phyloP scores from a whole-genome alignment of 2,888 invertebrate genomes.

The Aphrophora alni region DNA sequence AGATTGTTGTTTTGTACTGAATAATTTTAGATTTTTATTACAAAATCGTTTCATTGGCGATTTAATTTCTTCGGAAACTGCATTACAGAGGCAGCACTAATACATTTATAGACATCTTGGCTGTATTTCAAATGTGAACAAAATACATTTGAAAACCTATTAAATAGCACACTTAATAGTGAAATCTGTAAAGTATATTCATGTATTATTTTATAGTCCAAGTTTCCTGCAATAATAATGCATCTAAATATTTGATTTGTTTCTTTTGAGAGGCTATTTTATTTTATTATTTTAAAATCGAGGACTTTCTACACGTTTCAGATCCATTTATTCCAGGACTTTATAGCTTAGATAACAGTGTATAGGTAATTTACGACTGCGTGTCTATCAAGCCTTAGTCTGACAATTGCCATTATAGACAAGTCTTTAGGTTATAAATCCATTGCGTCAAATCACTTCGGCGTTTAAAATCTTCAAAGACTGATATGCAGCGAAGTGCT shows the following conservation, averaged over 20 bases:
- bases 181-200: not conserved
- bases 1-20: too few relatives aligned
- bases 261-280: not conserved
- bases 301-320: not conserved
- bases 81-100: not conserved
- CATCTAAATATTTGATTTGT: not conserved
- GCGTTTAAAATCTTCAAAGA: too few relatives aligned
- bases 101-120: not conserved
- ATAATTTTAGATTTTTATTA: too few relatives aligned
- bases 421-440: not conserved
- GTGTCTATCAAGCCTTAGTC: not conserved
- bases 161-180: not conserved
- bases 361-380: not conserved
- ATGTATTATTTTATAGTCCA: not conserved
- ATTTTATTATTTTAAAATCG: not conserved
- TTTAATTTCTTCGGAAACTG: not conserved
- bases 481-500: too few relatives aligned
- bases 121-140: not conserved
- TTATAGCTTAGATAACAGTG: not conserved
- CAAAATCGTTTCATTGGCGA: too few relatives aligned
- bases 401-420: not conserved
- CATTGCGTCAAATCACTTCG: not conserved
- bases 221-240: not conserved
- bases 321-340: not conserved
- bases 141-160: not conserved